Conservation (phyloP, 2,888 invertebrate species). For the Chalcis sispes region DNA sequence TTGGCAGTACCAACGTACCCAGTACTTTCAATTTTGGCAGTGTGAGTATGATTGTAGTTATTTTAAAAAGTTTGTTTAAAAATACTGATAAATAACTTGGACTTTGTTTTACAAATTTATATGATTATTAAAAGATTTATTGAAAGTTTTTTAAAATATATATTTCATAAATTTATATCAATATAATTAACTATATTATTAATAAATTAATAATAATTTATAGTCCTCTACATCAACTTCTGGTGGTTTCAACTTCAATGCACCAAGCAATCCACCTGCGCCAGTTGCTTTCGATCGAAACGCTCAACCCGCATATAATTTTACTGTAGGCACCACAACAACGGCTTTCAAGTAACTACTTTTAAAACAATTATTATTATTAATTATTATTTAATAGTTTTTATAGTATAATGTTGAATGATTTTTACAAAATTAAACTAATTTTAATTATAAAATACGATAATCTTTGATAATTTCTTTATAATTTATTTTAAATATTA, state of each 20-base stretch:
- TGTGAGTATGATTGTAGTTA: slow-evolving; percentile 33
- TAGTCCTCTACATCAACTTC: slow-evolving; percentile 59
- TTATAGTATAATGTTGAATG: neutral
- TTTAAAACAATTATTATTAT: neutral
- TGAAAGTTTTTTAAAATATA: too few species aligned
- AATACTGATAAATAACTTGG: slow-evolving; percentile 7
- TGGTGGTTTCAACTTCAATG: slow-evolving; percentile 72
- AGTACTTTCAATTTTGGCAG: slow-evolving; percentile 43
- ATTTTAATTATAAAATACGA: too few species aligned
- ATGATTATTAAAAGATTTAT: too few species aligned
- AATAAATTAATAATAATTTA: slow-evolving; percentile 11
- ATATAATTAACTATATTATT: neutral
- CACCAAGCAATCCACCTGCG: slow-evolving; percentile 60
- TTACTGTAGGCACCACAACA: slow-evolving; percentile 75
- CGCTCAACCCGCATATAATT: slow-evolving; percentile 77
- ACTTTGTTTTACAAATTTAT: neutral
- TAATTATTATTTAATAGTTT: neutral
- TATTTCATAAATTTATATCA: too few species aligned
- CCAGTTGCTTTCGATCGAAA: slow-evolving; percentile 74
- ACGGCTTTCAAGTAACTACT: slow-evolving; percentile 77
- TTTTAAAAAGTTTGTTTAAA: too few species aligned
- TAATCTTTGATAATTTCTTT: too few species aligned
- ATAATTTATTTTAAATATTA: too few species aligned
- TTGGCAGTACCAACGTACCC: slow-evolving; percentile 56
- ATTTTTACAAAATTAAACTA: neutral